Evolutionary conservation across 2,888 invertebrate genomes (phyloP).

Genomic region (Alentia gelatinosa): DNA sequence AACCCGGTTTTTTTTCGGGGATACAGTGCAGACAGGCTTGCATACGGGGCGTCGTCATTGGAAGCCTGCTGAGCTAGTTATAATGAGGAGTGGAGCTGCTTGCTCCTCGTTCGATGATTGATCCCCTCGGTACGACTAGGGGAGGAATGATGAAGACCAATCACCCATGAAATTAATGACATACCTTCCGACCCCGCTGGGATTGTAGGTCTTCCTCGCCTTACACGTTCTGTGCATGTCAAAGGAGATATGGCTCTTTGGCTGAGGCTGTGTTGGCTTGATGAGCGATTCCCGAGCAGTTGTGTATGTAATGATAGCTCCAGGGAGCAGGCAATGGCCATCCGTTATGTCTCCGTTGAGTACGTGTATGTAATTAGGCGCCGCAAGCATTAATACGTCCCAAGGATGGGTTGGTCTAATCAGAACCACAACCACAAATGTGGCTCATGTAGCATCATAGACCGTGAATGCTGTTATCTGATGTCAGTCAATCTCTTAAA

Average conservation of each 20-base stretch:
- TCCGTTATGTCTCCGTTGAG: background rate
- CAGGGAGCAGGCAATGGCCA: background rate
- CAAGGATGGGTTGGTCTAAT: too few species aligned
- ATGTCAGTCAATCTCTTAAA: too few species aligned
- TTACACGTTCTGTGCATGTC: background rate
- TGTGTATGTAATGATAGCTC: background rate
- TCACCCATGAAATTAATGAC: constrained; percentile 41
- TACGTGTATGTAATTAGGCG: background rate
- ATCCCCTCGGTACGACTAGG: background rate
- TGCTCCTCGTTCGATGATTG: background rate
- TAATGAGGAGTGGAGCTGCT: background rate
- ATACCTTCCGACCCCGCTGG: background rate
- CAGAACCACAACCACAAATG: too few species aligned
- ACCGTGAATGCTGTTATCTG: too few species aligned
- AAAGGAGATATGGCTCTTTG: too few species aligned
- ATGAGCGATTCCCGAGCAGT: background rate
- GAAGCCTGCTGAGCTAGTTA: background rate
- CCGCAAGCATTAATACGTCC: background rate
- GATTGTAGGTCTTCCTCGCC: background rate
- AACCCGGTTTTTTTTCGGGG: too few species aligned
- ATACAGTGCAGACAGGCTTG: background rate
- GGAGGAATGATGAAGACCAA: constrained; percentile 38
- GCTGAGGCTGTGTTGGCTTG: too few species aligned
- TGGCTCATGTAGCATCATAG: too few species aligned
- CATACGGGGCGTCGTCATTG: background rate